phyloP scores from a whole-genome alignment of 2,888 invertebrate genomes.

The Nomada fabriciana region DNA sequence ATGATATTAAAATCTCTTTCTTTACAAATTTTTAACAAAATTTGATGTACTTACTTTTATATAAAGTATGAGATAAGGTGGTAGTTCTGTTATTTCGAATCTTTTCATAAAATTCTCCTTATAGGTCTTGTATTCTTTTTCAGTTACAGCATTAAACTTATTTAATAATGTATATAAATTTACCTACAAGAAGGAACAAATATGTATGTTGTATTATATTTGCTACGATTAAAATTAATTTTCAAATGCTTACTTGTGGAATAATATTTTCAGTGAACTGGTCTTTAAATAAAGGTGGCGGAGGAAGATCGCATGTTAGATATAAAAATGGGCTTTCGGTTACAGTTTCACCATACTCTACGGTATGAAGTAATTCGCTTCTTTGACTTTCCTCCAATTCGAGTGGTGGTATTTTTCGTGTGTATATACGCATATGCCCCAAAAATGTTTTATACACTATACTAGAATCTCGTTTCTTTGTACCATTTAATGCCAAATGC shows the following conservation, averaged over 20 bases:
- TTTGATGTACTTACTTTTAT: constrained; percentile 88
- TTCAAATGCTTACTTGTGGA: constrained; percentile 92
- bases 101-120: constrained; percentile 99
- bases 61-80: constrained; percentile 97
- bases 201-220: neutral
- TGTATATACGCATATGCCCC: constrained; percentile 95
- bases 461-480: constrained; percentile 93
- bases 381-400: constrained; percentile 96
- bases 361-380: constrained; percentile 90
- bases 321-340: constrained; percentile 98
- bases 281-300: constrained; percentile 98
- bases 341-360: constrained; percentile 94
- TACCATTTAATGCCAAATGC: constrained; percentile 97
- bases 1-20: neutral
- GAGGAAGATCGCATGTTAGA: constrained; percentile 98
- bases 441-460: constrained; percentile 98
- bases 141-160: constrained; percentile 97
- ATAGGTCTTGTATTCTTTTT: constrained; percentile 99
- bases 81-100: constrained; percentile 97
- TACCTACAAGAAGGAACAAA: constrained; percentile 87
- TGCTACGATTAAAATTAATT: constrained; percentile 15
- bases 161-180: constrained; percentile 96
- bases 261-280: constrained; percentile 99
- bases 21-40: neutral
- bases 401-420: constrained; percentile 96